Conservation (phyloP, 2,113 vertebrate genomes). For the Hippopotamus amphibius region DNA sequence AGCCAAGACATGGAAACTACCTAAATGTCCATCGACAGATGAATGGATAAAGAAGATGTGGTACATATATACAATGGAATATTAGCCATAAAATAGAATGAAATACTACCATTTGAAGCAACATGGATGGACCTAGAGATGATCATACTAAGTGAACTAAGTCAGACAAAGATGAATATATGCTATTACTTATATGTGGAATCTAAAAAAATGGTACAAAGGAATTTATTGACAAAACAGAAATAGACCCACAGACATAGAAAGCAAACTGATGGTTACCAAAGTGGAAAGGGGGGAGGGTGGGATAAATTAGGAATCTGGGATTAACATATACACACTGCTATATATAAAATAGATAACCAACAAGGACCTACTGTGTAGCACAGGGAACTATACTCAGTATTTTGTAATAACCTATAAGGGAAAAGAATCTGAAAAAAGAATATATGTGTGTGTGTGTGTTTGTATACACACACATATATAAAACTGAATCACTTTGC, state of each 20-base stretch:
- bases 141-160: background rate
- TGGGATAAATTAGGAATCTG: background rate
- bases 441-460: background rate
- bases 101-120: background rate
- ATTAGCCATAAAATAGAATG: background rate
- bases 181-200: background rate
- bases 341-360: background rate
- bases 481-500: background rate
- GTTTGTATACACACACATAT: background rate
- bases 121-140: background rate
- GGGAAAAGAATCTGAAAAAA: background rate
- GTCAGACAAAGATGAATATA: background rate
- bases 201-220: background rate
- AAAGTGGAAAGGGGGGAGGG: background rate
- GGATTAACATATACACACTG: background rate
- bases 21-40: background rate
- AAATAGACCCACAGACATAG: background rate
- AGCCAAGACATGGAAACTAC: background rate
- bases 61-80: background rate
- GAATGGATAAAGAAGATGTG: background rate
- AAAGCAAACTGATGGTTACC: background rate
- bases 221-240: background rate
- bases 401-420: background rate
- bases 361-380: background rate
- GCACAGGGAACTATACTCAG: background rate